Evolutionary conservation across 2,797 vertebrate genomes (phyloP).

Genomic region (Sebastes vulpes): DNA sequence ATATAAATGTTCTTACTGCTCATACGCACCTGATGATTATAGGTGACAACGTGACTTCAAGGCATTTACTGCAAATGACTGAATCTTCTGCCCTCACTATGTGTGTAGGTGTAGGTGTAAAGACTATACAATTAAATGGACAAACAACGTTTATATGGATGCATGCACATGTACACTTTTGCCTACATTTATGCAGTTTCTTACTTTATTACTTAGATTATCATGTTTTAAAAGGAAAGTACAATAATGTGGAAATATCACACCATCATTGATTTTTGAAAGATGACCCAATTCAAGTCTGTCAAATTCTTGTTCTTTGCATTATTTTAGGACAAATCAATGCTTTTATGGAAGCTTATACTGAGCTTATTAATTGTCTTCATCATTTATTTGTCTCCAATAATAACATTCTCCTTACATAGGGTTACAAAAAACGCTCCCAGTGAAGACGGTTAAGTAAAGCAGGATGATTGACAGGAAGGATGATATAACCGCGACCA

Average conservation of each 20-base stretch:
- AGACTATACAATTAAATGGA: background rate
- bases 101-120: background rate
- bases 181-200: background rate
- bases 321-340: background rate
- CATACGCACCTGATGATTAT: background rate
- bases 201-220: no score
- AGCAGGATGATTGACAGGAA: slow-evolving; percentile 5
- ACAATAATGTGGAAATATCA: background rate
- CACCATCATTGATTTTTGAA: background rate
- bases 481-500: background rate
- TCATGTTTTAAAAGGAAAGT: background rate
- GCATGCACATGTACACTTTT: background rate
- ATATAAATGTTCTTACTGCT: background rate
- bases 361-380: background rate
- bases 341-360: background rate
- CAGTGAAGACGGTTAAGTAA: background rate
- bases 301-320: background rate
- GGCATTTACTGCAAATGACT: background rate
- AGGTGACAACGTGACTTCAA: background rate
- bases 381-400: background rate
- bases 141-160: no score
- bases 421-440: background rate
- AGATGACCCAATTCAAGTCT: background rate
- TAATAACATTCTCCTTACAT: background rate
- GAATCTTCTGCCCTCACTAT: background rate